phyloP scores from a whole-genome alignment of 2,797 vertebrate genomes.

The Crocidura indochinensis region DNA sequence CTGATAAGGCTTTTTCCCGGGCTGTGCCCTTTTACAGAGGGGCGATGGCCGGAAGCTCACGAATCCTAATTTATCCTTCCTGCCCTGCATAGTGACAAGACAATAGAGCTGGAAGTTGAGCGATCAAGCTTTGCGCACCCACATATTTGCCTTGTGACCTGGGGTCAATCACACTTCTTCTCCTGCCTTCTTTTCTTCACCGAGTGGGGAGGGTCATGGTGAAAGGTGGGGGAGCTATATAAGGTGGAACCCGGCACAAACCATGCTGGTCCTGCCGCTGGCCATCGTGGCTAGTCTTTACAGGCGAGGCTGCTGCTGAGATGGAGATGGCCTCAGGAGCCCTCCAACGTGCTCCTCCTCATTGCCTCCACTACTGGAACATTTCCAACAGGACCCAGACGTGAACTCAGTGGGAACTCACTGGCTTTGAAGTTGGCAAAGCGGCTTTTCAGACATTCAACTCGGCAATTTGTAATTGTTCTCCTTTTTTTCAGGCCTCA shows the following conservation, averaged over 20 bases:
- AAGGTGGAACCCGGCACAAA: too few relatives aligned
- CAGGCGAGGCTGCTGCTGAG: too few relatives aligned
- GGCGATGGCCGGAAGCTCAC: not conserved
- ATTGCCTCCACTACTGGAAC: too few relatives aligned
- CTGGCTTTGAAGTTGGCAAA: not conserved
- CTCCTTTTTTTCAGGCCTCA: too few relatives aligned
- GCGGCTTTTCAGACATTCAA: slow-evolving; percentile 33
- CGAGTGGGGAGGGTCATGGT: not conserved
- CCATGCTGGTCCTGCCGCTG: too few relatives aligned
- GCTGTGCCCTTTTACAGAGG: not conserved
- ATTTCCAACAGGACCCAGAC: too few relatives aligned
- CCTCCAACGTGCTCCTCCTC: too few relatives aligned
- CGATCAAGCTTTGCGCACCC: not conserved
- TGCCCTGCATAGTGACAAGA: not conserved
- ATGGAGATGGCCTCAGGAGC: too few relatives aligned
- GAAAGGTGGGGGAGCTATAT: too few relatives aligned
- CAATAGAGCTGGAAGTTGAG: fast-evolving
- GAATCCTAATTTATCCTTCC: not conserved
- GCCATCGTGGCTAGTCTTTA: too few relatives aligned
- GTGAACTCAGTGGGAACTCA: too few relatives aligned
- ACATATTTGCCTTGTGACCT: not conserved
- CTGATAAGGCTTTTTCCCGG: not conserved
- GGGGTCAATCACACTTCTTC: not conserved
- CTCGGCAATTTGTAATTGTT: not conserved
- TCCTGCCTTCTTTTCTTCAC: not conserved